Conservation (phyloP, 2,113 vertebrate species). For the Hiodon alosoides region DNA sequence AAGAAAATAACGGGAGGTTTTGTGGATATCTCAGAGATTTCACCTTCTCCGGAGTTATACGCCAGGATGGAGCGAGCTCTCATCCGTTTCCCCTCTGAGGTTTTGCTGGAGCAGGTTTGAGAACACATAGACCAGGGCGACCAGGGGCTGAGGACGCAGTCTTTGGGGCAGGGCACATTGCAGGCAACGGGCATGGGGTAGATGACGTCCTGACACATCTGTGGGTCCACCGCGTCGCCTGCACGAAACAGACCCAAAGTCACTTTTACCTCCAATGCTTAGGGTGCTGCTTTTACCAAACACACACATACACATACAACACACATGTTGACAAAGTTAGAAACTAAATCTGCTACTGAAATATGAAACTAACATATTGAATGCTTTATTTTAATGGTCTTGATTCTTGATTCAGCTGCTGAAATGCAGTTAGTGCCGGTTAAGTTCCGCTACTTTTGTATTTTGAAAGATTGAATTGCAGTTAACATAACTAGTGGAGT, state of each 20-base stretch:
- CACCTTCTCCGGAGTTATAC: conserved; percentile 86
- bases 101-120: conserved; percentile 95
- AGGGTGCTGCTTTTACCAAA: too few species aligned
- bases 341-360: too few species aligned
- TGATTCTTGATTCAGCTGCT: too few species aligned
- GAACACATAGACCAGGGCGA: conserved; percentile 90
- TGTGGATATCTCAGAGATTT: conserved; percentile 14
- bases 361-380: too few species aligned
- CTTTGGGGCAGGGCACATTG: conserved; percentile 80
- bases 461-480: too few species aligned
- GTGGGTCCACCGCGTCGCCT: conserved; percentile 77
- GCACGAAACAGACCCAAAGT: conserved; percentile 38
- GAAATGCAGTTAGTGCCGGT: too few species aligned
- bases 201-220: conserved; percentile 73
- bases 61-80: conserved; percentile 86
- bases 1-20: not conserved
- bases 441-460: too few species aligned
- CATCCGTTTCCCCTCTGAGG: conserved; percentile 85
- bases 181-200: conserved; percentile 74
- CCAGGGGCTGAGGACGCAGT: conserved; percentile 90
- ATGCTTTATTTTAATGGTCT: too few species aligned
- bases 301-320: too few species aligned
- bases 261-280: not conserved
- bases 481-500: too few species aligned
- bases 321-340: not conserved